Evolutionary conservation across 2,888 invertebrate species (phyloP).

Genomic region (Drosophila mayaguana): DNA sequence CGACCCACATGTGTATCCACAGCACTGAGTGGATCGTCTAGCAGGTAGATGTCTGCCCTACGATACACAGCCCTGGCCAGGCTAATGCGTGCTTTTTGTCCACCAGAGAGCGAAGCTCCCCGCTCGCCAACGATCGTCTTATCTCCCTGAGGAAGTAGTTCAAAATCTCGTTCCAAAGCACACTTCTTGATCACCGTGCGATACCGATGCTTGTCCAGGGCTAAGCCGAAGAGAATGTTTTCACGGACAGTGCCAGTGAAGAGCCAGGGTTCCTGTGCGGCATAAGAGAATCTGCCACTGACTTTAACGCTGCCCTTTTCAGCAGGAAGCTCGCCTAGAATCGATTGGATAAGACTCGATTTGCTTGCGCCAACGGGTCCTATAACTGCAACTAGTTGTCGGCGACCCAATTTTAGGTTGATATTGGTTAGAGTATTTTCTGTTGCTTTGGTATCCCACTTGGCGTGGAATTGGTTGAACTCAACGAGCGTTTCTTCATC

Average conservation of each 20-base stretch:
- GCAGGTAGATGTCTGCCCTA: conserved; percentile 92
- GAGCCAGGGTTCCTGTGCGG: conserved; percentile 93
- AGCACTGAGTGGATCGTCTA: conserved; percentile 96
- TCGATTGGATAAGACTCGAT: conserved; percentile 86
- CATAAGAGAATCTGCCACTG: conserved; percentile 88
- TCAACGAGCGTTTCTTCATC: conserved; percentile 83
- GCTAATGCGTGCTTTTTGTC: conserved; percentile 95
- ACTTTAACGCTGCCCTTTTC: conserved; percentile 86
- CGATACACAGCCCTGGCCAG: conserved; percentile 94
- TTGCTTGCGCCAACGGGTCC: conserved; percentile 91
- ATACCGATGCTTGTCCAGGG: conserved; percentile 87
- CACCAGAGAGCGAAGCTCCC: conserved; percentile 93
- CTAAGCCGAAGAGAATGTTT: conserved; percentile 87
- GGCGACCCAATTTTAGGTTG: conserved; percentile 87
- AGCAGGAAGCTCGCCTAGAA: conserved; percentile 86
- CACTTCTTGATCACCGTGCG: conserved; percentile 86
- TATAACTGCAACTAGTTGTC: conserved; percentile 88
- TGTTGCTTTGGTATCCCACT: conserved; percentile 87
- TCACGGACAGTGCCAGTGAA: conserved; percentile 89
- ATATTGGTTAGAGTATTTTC: conserved; percentile 89
- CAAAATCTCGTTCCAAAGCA: conserved; percentile 86
- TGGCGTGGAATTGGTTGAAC: conserved; percentile 88
- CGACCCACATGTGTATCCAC: conserved; percentile 96
- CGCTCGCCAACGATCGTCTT: conserved; percentile 90
- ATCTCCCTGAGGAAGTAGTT: conserved; percentile 87